Conservation (phyloP, 2,797 vertebrate species). For the Tachyglossus aculeatus region DNA sequence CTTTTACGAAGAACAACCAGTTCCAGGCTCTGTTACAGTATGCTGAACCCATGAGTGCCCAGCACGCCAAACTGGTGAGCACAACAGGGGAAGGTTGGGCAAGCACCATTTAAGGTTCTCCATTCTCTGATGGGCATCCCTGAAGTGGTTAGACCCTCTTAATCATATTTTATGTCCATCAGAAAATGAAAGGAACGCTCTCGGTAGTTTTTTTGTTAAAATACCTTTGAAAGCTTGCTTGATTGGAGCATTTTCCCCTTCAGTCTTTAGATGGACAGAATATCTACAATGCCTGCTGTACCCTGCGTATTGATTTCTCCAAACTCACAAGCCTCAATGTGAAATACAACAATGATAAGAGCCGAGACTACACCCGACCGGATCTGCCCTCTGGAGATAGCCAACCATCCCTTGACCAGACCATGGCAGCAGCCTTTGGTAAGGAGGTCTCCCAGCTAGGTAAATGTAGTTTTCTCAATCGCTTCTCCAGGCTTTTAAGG, state of each 20-base stretch:
- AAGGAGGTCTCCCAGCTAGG: slow-evolving; percentile 37
- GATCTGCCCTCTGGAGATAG: slow-evolving; percentile 91
- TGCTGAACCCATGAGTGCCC: slow-evolving; percentile 85
- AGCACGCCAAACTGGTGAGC: slow-evolving; percentile 93
- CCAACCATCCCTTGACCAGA: slow-evolving; percentile 88
- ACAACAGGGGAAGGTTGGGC: rapidly evolving
- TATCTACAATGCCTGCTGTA: slow-evolving; percentile 96
- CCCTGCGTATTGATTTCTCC: slow-evolving; percentile 93
- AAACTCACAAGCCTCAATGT: slow-evolving; percentile 95
- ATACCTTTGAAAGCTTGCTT: too few relatives aligned
- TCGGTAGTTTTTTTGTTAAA: not conserved
- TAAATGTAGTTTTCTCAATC: too few relatives aligned
- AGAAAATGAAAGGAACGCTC: not conserved
- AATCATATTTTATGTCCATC: too few relatives aligned
- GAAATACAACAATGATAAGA: slow-evolving; percentile 97
- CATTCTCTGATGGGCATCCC: not conserved
- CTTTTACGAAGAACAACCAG: slow-evolving; percentile 97
- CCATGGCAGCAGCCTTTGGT: slow-evolving; percentile 90
- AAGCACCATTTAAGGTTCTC: not conserved
- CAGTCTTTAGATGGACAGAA: slow-evolving; percentile 95
- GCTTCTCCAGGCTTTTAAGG: too few relatives aligned
- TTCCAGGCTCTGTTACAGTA: slow-evolving; percentile 95
- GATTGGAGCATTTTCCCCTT: not conserved
- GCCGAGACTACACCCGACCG: slow-evolving; percentile 92
- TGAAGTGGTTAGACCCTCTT: not conserved